Percentiles rank a stretch among this genome's conserved stretches.
These are phyloP conservation scores for Acanthoscelides obtectus DNA, from an alignment of 2,888 invertebrate species.

Conservation along the genomic window DNA sequence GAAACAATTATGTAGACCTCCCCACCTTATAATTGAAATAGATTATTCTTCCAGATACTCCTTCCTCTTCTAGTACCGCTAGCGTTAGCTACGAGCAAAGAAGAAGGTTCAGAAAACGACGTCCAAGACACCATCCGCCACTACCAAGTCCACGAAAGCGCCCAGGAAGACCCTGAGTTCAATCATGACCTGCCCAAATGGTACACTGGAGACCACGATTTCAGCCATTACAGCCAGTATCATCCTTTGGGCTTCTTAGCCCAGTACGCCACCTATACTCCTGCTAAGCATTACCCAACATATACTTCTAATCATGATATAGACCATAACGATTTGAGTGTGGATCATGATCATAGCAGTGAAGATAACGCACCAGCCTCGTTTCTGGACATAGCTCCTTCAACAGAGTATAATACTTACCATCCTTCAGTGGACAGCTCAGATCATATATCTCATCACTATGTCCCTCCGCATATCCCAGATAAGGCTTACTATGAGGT, in stretches of 20 bases:
- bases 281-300: neutral
- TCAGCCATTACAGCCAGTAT: neutral
- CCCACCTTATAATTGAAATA: too few relatives aligned
- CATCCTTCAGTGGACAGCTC: neutral
- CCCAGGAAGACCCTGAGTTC: neutral
- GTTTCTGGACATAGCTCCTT: neutral
- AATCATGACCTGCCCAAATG: neutral
- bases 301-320: neutral
- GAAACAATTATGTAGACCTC: too few relatives aligned
- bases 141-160: neutral
- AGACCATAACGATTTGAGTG: neutral
- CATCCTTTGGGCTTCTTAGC: neutral
- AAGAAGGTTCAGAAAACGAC: neutral
- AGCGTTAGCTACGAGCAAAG: neutral
- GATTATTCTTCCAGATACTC: neutral
- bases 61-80: neutral
- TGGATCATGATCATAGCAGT: neutral
- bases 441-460: neutral
- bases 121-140: neutral
- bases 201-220: neutral
- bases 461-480: neutral
- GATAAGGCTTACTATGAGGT: neutral
- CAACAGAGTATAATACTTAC: neutral
- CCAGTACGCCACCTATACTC: neutral
- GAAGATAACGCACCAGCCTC: neutral